Percentiles rank a stretch among this genome's conserved stretches.
These are phyloP conservation scores for Sterna hirundo DNA, from an alignment of 2,113 vertebrate species.

Conservation along the genomic window DNA sequence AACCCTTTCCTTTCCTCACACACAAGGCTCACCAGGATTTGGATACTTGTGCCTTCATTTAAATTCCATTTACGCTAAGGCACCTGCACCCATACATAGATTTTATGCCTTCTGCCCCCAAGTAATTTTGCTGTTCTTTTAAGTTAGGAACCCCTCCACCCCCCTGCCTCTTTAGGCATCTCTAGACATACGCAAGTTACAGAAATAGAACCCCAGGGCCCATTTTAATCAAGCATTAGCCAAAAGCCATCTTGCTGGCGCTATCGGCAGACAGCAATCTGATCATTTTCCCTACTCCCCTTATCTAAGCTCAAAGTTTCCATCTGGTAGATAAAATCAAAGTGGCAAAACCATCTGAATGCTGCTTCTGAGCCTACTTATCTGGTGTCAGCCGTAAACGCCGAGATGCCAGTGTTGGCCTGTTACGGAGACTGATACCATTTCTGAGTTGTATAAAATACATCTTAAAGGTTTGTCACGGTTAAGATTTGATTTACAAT, in stretches of 20 bases:
- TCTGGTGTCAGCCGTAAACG: too few species aligned
- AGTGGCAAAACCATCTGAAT: rapidly evolving
- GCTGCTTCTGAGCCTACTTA: not conserved
- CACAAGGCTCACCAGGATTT: not conserved
- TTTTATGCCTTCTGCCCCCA: not conserved
- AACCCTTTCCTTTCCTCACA: not conserved
- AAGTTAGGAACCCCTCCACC: not conserved
- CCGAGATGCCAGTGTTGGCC: not conserved
- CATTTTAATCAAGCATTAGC: not conserved
- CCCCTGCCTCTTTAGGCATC: not conserved
- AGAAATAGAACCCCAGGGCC: not conserved
- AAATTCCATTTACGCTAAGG: not conserved
- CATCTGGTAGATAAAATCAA: not conserved
- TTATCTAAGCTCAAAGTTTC: not conserved
- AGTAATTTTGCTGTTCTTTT: not conserved
- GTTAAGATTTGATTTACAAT: not conserved
- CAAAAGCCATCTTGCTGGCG: not conserved
- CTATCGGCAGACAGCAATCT: not conserved
- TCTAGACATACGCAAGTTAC: not conserved
- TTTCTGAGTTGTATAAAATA: not conserved
- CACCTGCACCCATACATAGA: not conserved
- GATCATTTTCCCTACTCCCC: not conserved
- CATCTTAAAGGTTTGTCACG: rapidly evolving
- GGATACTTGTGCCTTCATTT: not conserved
- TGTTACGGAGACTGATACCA: not conserved